phyloP scores from a whole-genome alignment of 2,113 vertebrate species.

The Laticauda colubrina region DNA sequence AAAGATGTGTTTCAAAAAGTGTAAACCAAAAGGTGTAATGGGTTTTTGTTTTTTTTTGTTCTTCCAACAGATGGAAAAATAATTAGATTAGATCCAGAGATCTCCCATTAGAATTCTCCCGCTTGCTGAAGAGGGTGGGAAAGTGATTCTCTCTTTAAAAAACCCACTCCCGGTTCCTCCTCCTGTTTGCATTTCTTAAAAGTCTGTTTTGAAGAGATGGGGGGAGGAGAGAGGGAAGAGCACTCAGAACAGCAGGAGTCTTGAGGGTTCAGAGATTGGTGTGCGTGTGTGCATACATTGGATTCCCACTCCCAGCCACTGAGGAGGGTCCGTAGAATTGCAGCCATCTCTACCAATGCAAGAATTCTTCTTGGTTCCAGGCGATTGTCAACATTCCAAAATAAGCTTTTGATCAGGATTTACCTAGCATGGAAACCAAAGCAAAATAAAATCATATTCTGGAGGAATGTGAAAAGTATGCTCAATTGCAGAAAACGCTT shows the following conservation, averaged over 20 bases:
- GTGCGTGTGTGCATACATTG: not conserved
- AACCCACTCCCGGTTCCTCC: not conserved
- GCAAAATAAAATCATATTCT: not conserved
- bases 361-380: not conserved
- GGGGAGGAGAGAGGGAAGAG: not conserved
- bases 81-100: not conserved
- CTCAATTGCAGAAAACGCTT: not conserved
- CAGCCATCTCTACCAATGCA: not conserved
- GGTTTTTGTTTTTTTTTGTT: not conserved
- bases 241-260: not conserved
- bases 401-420: not conserved
- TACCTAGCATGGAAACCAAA: not conserved
- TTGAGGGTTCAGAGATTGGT: not conserved
- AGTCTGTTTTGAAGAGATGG: not conserved
- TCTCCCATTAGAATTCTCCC: not conserved
- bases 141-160: not conserved
- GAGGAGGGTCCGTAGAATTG: not conserved
- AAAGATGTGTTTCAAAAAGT: not conserved
- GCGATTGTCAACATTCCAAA: not conserved
- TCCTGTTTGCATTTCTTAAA: not conserved
- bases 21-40: not conserved
- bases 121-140: not conserved
- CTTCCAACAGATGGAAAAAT: not conserved
- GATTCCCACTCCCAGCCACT: not conserved
- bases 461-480: not conserved